Evolutionary conservation across 2,113 vertebrate genomes (phyloP).

Genomic region (Larimichthys polyactis): DNA sequence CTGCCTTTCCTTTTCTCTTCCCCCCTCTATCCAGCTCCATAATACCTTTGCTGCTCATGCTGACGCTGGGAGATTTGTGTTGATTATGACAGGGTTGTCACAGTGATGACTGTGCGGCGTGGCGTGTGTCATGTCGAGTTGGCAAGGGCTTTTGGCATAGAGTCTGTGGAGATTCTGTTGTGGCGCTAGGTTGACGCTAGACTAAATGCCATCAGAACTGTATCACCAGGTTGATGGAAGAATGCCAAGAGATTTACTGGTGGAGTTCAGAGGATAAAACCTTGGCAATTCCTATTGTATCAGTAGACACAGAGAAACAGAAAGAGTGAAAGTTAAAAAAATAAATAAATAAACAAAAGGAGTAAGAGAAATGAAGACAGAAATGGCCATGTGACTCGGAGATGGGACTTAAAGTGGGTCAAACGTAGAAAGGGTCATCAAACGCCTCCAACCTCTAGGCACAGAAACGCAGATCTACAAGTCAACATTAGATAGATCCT

Average conservation of each 20-base stretch:
- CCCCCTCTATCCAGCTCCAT: slow-evolving; percentile 62
- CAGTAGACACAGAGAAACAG: slow-evolving; percentile 16
- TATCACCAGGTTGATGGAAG: slow-evolving; percentile 74
- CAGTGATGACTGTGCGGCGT: slow-evolving; percentile 72
- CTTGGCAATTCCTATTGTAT: slow-evolving; percentile 29
- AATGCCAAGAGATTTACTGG: slow-evolving; percentile 73
- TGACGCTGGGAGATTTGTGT: slow-evolving; percentile 82
- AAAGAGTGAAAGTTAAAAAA: not conserved
- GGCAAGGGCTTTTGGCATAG: slow-evolving; percentile 67
- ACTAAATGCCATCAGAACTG: slow-evolving; percentile 59
- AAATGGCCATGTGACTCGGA: not conserved
- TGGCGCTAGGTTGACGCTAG: slow-evolving; percentile 51
- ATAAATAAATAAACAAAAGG: no score
- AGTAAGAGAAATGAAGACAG: not conserved
- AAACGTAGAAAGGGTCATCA: slow-evolving; percentile 40
- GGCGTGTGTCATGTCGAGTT: slow-evolving; percentile 77
- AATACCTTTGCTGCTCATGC: slow-evolving; percentile 78
- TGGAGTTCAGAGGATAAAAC: slow-evolving; percentile 59
- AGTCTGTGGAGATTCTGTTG: slow-evolving; percentile 57
- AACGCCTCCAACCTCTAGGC: slow-evolving; percentile 61
- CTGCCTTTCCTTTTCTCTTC: slow-evolving; percentile 67
- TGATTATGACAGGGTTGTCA: slow-evolving; percentile 83
- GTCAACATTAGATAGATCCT: slow-evolving; percentile 82
- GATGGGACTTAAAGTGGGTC: slow-evolving; percentile 39
- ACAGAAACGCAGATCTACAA: slow-evolving; percentile 65